A percentile compares a stretch with the other conserved stretches of the same genome.
phyloP scores from a whole-genome alignment of 2,113 vertebrate genomes.

The Prionailurus bengalensis region DNA sequence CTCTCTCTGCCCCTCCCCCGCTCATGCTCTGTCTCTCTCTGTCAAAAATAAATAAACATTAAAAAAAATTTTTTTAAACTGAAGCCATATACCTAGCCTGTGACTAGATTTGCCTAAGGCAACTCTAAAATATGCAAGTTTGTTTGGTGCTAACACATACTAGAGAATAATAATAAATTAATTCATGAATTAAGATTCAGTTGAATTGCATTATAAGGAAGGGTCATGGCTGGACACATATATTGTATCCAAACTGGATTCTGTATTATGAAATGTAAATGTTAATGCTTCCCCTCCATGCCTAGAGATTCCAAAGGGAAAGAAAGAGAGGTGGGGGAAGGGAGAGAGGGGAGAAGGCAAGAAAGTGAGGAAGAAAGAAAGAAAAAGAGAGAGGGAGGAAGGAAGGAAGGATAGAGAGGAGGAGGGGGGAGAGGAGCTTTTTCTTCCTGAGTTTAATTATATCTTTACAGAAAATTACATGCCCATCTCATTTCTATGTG shows the following conservation, averaged over 20 bases:
- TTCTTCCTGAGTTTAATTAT: not conserved
- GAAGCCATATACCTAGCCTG: not conserved
- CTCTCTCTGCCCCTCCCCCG: fast-evolving
- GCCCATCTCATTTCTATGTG: not conserved
- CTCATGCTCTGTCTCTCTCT: too few relatives aligned
- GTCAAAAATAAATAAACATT: too few relatives aligned
- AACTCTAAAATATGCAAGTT: not conserved
- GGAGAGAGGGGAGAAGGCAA: not conserved
- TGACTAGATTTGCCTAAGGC: not conserved
- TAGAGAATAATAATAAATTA: not conserved
- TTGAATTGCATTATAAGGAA: not conserved
- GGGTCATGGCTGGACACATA: not conserved
- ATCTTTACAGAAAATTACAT: not conserved
- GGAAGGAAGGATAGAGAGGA: too few relatives aligned
- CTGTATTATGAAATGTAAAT: conserved; percentile 1
- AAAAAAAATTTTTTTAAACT: not conserved
- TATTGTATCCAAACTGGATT: not conserved
- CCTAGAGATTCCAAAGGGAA: not conserved
- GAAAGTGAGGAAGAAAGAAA: not conserved
- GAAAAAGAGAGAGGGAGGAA: too few relatives aligned
- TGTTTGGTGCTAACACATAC: not conserved
- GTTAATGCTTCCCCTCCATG: not conserved
- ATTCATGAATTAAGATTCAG: not conserved
- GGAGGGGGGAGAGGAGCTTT: too few relatives aligned
- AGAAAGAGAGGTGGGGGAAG: not conserved